Base-by-base conservation (phyloP, 2,888 invertebrate genomes). In the Arrhopalites spinosus region DNA sequence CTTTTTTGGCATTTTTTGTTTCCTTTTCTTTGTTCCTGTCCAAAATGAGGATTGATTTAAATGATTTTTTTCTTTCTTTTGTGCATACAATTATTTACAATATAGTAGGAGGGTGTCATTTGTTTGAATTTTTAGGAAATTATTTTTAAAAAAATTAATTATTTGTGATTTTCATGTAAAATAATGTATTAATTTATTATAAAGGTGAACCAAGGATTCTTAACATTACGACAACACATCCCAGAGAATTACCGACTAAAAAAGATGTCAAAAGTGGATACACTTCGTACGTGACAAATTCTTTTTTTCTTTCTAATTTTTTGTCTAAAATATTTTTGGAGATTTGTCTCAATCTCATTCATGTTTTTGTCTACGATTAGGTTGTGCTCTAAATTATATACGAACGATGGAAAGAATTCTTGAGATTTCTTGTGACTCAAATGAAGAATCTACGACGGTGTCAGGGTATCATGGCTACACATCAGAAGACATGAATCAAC, bases 371-470 rank as follows among this genome's bases (percentile, higher is more conserved):
- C n/a, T n/a, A n/a, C n/a, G n/a, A n/a, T n/a, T n/a, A n/a, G n/a
- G n/a, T n/a, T 88, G 94, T 83, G 95, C 95, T 1, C 94, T 95
- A 53, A 95, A 95, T 85, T 95, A 96, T 84, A 96, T 96, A 80
- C 89, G 91, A 74, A 92, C 93, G 82, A 71, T 80, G 66, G 75
- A 80, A 67, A 68, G 53, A 15, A 72, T 68, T 29, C 75, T 74
- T n/a, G 77, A 77, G 8, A 36, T 68, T 13, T 23, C 59, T 59
- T 68, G 72, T 8, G 29, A 5, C 0, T 53, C 67, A 1, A n/a
- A 8, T 53, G n/a, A 25, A n/a, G 67, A 30, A n/a, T 17, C 27
- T 8, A 11, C 17, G 17, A 8, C 25, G 13, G 64, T 8, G 17
- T n/a, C 25, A 11, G 27, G 29, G n/a, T 3, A 15, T 30, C 29